Percentiles rank a stretch among this genome's conserved stretches.
These are phyloP conservation scores for Tetraneura akinire DNA, from an alignment of 1,140 invertebrate genomes.

Conservation along the genomic window DNA sequence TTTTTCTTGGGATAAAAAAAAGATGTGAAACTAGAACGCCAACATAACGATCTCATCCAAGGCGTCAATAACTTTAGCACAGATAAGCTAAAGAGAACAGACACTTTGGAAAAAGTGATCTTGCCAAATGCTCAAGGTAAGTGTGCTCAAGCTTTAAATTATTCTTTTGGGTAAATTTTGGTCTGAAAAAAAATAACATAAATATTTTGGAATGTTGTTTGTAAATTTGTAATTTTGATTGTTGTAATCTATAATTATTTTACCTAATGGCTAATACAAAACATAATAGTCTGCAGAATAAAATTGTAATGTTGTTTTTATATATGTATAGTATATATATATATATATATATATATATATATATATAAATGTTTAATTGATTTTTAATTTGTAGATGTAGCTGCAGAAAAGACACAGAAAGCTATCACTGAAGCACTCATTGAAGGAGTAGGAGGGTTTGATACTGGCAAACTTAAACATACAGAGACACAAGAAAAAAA, in stretches of 20 bases:
- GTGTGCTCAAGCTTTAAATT: constrained; percentile 1
- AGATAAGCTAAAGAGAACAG: constrained; percentile 71
- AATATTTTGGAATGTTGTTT: no score
- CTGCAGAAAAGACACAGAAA: constrained; percentile 82
- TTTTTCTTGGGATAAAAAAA: constrained; percentile 53
- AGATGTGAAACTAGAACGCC: constrained; percentile 77
- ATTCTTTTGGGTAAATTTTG: background rate
- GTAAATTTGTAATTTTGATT: background rate
- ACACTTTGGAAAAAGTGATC: constrained; percentile 77
- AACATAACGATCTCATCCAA: constrained; percentile 72
- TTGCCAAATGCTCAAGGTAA: constrained; percentile 79
- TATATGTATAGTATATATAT: no score
- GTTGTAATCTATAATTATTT: no score
- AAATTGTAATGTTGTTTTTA: no score
- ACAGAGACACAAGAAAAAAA: constrained; percentile 92
- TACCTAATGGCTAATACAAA: no score
- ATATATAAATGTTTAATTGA: no score
- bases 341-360: no score
- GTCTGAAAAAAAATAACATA: background rate
- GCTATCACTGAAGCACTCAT: constrained; percentile 79
- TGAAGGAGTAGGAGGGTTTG: constrained; percentile 82
- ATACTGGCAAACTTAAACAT: constrained; percentile 82
- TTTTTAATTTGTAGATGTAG: constrained; percentile 72
- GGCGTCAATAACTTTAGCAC: constrained; percentile 73
- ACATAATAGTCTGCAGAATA: no score